Evolutionary conservation across 2,888 invertebrate species (phyloP).

Genomic region (Onchidella celtica): DNA sequence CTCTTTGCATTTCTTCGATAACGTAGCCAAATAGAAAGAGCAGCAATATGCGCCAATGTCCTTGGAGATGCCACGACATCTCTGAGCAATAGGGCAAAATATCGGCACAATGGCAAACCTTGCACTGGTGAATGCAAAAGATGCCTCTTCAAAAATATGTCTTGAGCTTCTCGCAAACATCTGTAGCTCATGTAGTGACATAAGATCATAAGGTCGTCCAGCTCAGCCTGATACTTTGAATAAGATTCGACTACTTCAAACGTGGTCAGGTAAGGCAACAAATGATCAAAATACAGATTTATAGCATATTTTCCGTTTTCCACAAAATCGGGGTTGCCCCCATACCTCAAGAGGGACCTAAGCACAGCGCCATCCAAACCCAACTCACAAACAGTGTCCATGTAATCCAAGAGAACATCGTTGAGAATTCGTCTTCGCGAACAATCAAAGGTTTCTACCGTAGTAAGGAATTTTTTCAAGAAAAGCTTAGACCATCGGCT

Average conservation of each 20-base stretch:
- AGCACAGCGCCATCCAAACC: slow-evolving; percentile 37
- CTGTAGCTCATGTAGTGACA: slow-evolving; percentile 29
- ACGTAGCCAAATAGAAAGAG: slow-evolving; percentile 22
- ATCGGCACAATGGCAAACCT: slow-evolving; percentile 32
- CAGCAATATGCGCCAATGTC: not conserved
- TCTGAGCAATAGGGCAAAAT: slow-evolving; percentile 31
- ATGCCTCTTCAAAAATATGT: slow-evolving; percentile 37
- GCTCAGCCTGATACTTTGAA: slow-evolving; percentile 14
- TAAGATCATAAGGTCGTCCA: slow-evolving; percentile 11
- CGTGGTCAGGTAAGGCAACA: slow-evolving; percentile 40
- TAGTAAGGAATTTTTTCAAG: slow-evolving; percentile 40
- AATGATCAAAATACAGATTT: slow-evolving; percentile 37
- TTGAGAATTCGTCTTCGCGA: slow-evolving; percentile 26
- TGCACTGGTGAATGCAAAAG: slow-evolving; percentile 37
- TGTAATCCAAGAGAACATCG: slow-evolving; percentile 44
- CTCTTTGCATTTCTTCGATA: slow-evolving; percentile 25
- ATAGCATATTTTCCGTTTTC: slow-evolving; percentile 30
- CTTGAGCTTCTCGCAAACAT: slow-evolving; percentile 24
- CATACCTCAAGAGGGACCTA: slow-evolving; percentile 25
- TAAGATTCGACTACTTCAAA: slow-evolving; percentile 14
- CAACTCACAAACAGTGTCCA: not conserved
- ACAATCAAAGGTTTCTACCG: slow-evolving; percentile 9
- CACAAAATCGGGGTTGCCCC: slow-evolving; percentile 35
- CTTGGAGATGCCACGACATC: slow-evolving; percentile 26
- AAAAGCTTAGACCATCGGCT: slow-evolving; percentile 28